Evolutionary conservation across 2,797 vertebrate species (phyloP).

Genomic region (Acomys russatus): DNA sequence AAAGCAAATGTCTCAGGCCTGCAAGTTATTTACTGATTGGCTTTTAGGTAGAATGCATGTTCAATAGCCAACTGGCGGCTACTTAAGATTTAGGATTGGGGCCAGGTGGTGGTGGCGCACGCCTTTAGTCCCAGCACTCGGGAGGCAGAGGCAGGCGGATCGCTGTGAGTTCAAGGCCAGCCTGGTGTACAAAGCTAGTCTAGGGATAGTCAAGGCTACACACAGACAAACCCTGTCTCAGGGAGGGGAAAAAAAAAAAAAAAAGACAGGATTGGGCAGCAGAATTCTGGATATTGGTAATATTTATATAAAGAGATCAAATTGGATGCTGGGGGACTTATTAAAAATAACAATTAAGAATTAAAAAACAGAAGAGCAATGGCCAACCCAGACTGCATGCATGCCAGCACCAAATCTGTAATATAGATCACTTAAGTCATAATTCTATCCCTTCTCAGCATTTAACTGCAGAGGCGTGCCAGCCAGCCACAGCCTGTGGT

Average conservation of each 20-base stretch:
- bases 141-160: too few relatives aligned
- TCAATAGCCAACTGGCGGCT: neutral
- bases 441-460: too few relatives aligned
- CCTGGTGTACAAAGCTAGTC: too few relatives aligned
- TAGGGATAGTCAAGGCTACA: too few relatives aligned
- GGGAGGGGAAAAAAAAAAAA: too few relatives aligned
- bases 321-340: neutral
- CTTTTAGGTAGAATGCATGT: neutral
- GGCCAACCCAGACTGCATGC: neutral
- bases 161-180: too few relatives aligned
- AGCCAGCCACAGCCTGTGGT: rapidly evolving
- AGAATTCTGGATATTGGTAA: neutral
- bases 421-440: too few relatives aligned
- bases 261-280: neutral
- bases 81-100: neutral
- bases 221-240: too few relatives aligned
- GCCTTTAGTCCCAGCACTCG: too few relatives aligned
- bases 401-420: neutral
- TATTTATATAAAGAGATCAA: neutral
- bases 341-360: neutral
- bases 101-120: too few relatives aligned
- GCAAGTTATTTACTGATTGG: neutral
- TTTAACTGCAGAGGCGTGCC: neutral
- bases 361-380: neutral
- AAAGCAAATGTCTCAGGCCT: neutral